Evolutionary conservation across 2,113 vertebrate species (phyloP).

Genomic region (Entelurus aequoreus): DNA sequence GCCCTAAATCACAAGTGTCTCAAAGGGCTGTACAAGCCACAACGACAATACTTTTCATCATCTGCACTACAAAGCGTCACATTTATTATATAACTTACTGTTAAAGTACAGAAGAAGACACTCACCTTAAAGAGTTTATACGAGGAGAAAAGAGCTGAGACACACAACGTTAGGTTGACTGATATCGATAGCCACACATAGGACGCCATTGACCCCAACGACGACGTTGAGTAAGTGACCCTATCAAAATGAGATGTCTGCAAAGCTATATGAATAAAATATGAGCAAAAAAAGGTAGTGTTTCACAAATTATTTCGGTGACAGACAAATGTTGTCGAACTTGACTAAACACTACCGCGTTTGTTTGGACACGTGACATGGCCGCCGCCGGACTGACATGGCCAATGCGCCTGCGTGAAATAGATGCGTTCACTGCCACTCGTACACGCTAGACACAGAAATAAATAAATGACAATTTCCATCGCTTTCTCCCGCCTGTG

Average conservation of each 20-base stretch:
- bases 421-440: neutral
- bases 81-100: neutral
- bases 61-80: neutral
- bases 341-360: neutral
- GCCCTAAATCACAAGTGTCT: no score
- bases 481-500: no score
- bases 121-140: conserved; percentile 68
- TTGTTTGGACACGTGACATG: conserved; percentile 61
- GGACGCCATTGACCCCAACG: conserved; percentile 49
- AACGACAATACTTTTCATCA: neutral
- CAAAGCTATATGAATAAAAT: neutral
- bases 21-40: no score
- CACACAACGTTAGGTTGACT: conserved; percentile 40
- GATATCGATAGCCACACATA: conserved; percentile 37
- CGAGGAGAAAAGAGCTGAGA: conserved; percentile 51
- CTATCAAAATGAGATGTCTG: neutral
- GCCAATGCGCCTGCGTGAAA: conserved; percentile 46
- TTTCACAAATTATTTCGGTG: neutral
- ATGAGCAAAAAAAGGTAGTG: neutral
- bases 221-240: neutral
- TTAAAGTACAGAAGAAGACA: neutral
- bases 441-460: neutral
- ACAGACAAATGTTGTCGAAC: neutral
- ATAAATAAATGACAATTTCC: no score
- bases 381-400: neutral